These are phyloP conservation scores for Caretta caretta DNA, from an alignment of 2,113 vertebrate genomes.

Conservation along the genomic window DNA sequence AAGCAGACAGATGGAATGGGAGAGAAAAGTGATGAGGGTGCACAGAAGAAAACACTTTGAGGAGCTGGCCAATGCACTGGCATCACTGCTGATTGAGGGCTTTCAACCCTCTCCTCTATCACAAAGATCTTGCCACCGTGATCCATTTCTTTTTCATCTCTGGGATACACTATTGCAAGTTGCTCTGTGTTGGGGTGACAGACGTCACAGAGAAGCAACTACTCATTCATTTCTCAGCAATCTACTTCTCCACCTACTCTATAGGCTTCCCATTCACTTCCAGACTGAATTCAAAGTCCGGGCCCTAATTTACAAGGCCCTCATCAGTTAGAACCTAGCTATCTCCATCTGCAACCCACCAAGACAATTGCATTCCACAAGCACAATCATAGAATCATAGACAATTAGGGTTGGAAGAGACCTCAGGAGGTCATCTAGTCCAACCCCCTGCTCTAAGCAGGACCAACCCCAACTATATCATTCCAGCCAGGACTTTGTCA, in stretches of 20 bases:
- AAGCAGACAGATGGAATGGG: neutral
- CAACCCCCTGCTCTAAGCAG: no score
- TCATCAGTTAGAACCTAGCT: neutral
- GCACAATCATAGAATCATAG: neutral
- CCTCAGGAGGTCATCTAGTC: no score
- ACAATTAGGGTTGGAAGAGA: no score
- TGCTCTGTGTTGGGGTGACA: neutral
- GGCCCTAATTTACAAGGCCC: neutral
- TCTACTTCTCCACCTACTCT: neutral
- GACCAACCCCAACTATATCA: no score
- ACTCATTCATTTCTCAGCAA: neutral
- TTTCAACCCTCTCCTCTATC: neutral
- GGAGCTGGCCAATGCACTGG: neutral
- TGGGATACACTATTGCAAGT: neutral
- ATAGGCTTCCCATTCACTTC: neutral
- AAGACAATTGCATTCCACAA: neutral
- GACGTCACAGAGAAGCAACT: neutral
- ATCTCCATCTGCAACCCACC: neutral
- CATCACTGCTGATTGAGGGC: neutral
- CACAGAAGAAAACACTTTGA: neutral
- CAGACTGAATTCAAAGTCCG: neutral
- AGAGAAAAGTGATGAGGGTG: neutral
- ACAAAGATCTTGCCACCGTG: neutral
- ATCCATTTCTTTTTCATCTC: neutral
- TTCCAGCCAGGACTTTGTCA: no score